Evolutionary conservation across 2,888 invertebrate species (phyloP).

Genomic region (Orthosia cruda): DNA sequence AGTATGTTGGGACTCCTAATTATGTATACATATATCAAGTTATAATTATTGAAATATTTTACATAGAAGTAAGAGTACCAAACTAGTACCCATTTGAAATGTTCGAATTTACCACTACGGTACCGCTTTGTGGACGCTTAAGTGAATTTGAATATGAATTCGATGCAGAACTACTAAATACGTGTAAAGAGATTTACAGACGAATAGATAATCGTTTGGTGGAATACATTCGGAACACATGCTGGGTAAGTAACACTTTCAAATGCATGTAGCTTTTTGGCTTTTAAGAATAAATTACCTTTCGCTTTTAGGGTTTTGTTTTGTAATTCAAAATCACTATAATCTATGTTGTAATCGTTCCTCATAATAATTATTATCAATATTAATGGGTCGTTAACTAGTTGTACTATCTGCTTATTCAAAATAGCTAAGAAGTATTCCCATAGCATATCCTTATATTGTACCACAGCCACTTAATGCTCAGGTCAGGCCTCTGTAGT

Average conservation of each 20-base stretch:
- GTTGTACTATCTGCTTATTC: constrained; percentile 29
- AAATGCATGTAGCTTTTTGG: neutral
- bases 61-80: too few species aligned
- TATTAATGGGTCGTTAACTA: neutral
- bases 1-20: neutral
- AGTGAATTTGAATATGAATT: constrained; percentile 1
- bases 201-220: neutral
- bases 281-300: neutral
- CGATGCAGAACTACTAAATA: neutral
- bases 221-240: neutral
- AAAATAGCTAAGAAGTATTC: constrained; percentile 41
- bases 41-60: neutral
- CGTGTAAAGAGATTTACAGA: neutral
- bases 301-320: neutral
- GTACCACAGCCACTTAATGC: constrained; percentile 48
- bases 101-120: neutral
- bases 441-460: constrained; percentile 45
- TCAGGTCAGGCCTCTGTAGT: constrained; percentile 57
- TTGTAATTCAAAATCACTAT: neutral
- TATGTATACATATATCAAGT: neutral
- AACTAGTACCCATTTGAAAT: neutral
- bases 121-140: neutral
- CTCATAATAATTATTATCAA: neutral
- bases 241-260: neutral
- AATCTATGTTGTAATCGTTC: too few species aligned